Base-by-base conservation (phyloP, 2,797 vertebrate genomes). In the Muscicapa striata region DNA sequence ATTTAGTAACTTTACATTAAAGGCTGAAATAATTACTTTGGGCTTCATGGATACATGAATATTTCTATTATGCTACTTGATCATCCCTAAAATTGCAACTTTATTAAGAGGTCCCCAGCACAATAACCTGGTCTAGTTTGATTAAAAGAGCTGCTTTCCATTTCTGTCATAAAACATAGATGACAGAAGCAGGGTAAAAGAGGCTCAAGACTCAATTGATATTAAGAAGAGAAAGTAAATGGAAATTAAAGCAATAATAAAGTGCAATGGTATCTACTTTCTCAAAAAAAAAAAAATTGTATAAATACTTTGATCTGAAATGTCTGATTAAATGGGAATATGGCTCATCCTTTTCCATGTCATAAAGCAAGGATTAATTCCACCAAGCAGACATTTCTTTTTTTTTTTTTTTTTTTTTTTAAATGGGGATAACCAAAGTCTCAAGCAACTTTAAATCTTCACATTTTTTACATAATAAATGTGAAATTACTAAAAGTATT, bases 31-130 rank as follows among this genome's bases (percentile, higher is more conserved):
- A 94, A 96, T 95, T 91, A 92, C 74, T 92, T 92, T 38, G 72
- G 83, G 88, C 80, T 96, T 96, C 73, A 94, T 64, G 81, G 87
- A 70, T 38, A 92, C 38, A 70, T 90, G 70, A 91, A 41, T 95
- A 94, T 96, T 96, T 82, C 92, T 91, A 87, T 96, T 95, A 96
- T 72, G 68, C 67, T 84, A 91, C 73, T 92, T 95, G 68, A 92
- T 88, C 90, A 94, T 77, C 82, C 94, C 77, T 93, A 95, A 96
- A 94, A 96, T 92, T 93, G 55, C 70, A 61, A 24, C 85, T 95
- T 95, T 41, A 41, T 94, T 92, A 94, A 83, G 73, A 95, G 81
- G 83, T 82, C 74, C 51, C 32, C 84, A 80, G 63, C 66, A 64
- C 46, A 93, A 63, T 72, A 95, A 90, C 63, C 80, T 63, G 57